phyloP scores from a whole-genome alignment of 2,797 vertebrate genomes.

The Alexandromys oeconomus region DNA sequence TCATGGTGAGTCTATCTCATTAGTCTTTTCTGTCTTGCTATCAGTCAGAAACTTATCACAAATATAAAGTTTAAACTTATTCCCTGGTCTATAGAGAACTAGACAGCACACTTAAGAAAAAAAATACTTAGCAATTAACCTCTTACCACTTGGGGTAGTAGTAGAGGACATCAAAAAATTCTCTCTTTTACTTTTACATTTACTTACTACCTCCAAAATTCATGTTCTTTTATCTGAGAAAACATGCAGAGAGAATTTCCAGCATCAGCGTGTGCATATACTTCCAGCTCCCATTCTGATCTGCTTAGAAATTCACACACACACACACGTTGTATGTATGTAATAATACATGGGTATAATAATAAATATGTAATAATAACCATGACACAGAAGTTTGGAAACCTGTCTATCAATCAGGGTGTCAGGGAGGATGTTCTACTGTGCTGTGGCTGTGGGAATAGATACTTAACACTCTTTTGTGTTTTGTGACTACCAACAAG shows the following conservation, averaged over 20 bases:
- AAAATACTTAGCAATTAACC: conserved; percentile 86
- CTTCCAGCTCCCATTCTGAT: conserved; percentile 81
- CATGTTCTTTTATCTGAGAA: conserved; percentile 84
- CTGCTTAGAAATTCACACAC: not conserved
- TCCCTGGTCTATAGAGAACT: conserved; percentile 81
- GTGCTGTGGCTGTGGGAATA: not conserved
- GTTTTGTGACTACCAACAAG: conserved; percentile 34
- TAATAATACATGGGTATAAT: too few species aligned
- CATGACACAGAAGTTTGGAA: conserved; percentile 65
- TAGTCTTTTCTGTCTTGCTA: conserved; percentile 66
- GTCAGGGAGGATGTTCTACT: not conserved
- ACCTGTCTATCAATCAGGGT: conserved; percentile 29
- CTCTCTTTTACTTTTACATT: conserved; percentile 84
- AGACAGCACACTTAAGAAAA: conserved; percentile 77
- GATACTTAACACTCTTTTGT: conserved; percentile 43
- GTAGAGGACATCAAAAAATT: conserved; percentile 87
- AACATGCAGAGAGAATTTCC: conserved; percentile 80
- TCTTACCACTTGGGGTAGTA: conserved; percentile 86
- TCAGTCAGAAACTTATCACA: conserved; percentile 59
- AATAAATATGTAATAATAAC: conserved; percentile 58
- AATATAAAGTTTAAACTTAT: conserved; percentile 79
- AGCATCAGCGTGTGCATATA: conserved; percentile 79
- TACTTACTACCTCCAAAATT: conserved; percentile 79
- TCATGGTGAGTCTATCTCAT: not conserved
- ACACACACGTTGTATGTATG: not conserved